Base-by-base conservation (phyloP, 1,140 invertebrate species). In the Onthophagus taurus region DNA sequence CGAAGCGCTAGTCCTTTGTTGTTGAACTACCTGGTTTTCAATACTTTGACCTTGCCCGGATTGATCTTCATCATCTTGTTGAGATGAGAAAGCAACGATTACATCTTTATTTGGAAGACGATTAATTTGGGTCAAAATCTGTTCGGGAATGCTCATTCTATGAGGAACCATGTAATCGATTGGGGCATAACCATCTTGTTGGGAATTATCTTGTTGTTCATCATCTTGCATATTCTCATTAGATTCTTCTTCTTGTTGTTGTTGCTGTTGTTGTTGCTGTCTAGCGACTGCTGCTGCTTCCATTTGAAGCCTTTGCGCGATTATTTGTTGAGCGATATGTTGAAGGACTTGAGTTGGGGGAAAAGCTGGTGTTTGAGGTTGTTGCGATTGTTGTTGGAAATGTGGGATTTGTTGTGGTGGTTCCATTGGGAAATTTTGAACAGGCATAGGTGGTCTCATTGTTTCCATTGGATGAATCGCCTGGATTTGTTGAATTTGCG, bases 61-160 rank as follows among this genome's bases (percentile, higher is more conserved):
- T 56, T 8, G 44, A 49, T n/a, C n/a, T 17, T 48, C 44, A 23
- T 60, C 56, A 13, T 37, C 37, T 47, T 58, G 53, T 36, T 61
- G 57, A 47, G 60, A 53, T 6, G 58, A 53, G 13, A 61, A 55
- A 16, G 53, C 53, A 20, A 52, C 60, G 26, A 54, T 53, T 2
- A 63, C 57, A 20, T 68, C 63, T 14, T 58, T 57, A 42, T 72
- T 69, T 42, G 52, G 60, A 31, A 69, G 59, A n/a, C 67, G 51
- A 30, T 63, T 69, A 51, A 62, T 57, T 53, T 72, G 73, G 36
- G 70, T 67, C 42, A 79, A 57, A 53, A 78, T 70, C 37, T 77
- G 75, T 43, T 74, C 72, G 4, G 74, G 75, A 53, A 78, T 66
- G 20, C 72, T 73, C n/a, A 70, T 57, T 42, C 63, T 60, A 44